Percentiles rank a stretch among this genome's conserved stretches.
Conservation (phyloP, 2,888 invertebrate species). For the Eupithecia subumbrata region DNA sequence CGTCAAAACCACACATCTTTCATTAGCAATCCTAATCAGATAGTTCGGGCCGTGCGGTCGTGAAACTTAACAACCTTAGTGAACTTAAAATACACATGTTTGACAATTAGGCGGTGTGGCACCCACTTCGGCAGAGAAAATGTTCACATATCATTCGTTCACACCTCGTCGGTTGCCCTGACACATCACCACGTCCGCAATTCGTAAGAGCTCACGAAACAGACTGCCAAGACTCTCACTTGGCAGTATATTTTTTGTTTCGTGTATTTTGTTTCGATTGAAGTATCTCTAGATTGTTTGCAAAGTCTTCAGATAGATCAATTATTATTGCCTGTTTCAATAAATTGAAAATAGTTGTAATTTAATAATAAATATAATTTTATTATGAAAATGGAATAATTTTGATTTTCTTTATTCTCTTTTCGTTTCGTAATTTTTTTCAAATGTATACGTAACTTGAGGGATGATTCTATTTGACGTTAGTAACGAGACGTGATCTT, state of each 20-base stretch:
- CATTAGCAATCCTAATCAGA: slow-evolving; percentile 69
- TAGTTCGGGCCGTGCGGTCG: slow-evolving; percentile 60
- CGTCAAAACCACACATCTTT: slow-evolving; percentile 67
- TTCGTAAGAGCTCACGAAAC: neutral
- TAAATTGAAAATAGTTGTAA: too few species aligned
- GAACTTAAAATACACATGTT: slow-evolving; percentile 80
- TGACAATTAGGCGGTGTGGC: slow-evolving; percentile 73
- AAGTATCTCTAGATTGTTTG: neutral
- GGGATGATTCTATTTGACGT: too few species aligned
- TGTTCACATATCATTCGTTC: slow-evolving; percentile 73
- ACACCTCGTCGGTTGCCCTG: slow-evolving; percentile 63
- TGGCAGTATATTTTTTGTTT: neutral
- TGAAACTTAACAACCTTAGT: slow-evolving; percentile 69
- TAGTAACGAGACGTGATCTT: too few species aligned
- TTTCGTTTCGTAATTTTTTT: too few species aligned
- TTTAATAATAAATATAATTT: too few species aligned
- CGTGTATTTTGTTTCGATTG: neutral
- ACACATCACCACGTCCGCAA: slow-evolving; percentile 41
- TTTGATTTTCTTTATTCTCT: too few species aligned
- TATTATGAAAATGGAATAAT: too few species aligned
- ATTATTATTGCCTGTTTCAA: too few species aligned
- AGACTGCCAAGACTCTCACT: neutral
- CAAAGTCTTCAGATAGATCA: too few species aligned
- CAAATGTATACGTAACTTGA: too few species aligned
- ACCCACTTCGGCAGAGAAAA: slow-evolving; percentile 66